Percentiles rank a stretch among this genome's conserved stretches.
Evolutionary conservation across 2,797 vertebrate genomes (phyloP).

Genomic region (Chelon labrosus): DNA sequence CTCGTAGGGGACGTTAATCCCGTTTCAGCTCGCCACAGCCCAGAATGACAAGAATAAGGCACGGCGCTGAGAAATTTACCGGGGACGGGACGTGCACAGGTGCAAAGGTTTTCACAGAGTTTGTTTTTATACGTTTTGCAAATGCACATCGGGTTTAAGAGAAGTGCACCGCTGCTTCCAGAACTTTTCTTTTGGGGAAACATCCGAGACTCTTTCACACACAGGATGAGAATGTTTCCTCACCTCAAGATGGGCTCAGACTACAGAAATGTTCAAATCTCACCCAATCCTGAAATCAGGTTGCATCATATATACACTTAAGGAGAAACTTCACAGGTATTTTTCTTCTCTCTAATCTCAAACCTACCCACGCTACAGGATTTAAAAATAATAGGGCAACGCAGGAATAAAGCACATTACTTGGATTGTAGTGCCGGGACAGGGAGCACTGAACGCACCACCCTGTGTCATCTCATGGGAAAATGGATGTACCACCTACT

Average conservation of each 20-base stretch:
- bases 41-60: background rate
- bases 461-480: no score
- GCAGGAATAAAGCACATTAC: no score
- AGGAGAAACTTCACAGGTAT: no score
- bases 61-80: background rate
- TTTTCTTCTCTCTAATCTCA: no score
- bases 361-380: no score
- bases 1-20: background rate
- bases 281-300: no score
- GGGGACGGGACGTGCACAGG: background rate
- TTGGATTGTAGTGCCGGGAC: no score
- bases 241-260: background rate
- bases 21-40: background rate
- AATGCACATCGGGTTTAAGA: background rate
- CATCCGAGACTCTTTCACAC: background rate
- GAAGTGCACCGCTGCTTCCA: background rate
- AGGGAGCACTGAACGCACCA: no score
- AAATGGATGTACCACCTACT: no score
- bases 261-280: no score
- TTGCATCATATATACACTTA: no score
- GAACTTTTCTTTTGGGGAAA: background rate
- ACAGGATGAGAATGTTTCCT: background rate
- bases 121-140: background rate
- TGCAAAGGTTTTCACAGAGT: background rate
- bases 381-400: no score